Evolutionary conservation across 2,113 vertebrate species (phyloP), one percentile per base, ranked within the genome.

Genomic region (Riparia riparia): DNA sequence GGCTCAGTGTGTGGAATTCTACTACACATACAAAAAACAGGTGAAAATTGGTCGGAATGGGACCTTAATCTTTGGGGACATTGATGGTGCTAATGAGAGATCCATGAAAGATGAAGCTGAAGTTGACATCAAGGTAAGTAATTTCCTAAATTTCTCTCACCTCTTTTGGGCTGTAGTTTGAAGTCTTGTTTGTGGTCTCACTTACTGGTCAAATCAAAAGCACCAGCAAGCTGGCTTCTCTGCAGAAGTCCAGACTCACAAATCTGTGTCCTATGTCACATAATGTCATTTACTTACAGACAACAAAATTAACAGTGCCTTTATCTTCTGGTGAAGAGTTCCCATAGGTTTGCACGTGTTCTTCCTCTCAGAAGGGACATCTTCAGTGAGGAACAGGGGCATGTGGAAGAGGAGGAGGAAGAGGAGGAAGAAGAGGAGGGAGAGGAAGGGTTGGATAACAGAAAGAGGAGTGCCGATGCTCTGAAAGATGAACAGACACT

Each of bases 11-110:
- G 99, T 99, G 88, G 99, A 99, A 97, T 99, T 99, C 96, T 99
- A 99, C 97, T 99, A 99, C 96, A 99, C 99, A 2, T 99, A 99
- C 90, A 99, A 99, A 97, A 99, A 99, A 84, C 99, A 99, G 60
- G 99, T 99, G 91, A 99, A 99, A 96, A 99, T 99, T 13, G 99
- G 99, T 90, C 99, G 99, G 82, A 99, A 98, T 5, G 99, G 99
- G 64, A 98, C 98, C 12, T 98, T 99, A n/a, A 96, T 98, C 49
- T 99, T 99, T 6, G 99, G 99, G 11, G 99, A 99, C 80, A 95
- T 98, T 45, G 99, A 99, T 78, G 94, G 83, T 12, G 76, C 96
- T 6, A 97, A 96, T 22, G 98, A 98, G 85, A 98, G 97, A 68
- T 93, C 98, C 1, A 93, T 97, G 51, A 99, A 98, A 94, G 99